Conservation (phyloP, 2,888 invertebrate species). For the Bimastos eiseni region DNA sequence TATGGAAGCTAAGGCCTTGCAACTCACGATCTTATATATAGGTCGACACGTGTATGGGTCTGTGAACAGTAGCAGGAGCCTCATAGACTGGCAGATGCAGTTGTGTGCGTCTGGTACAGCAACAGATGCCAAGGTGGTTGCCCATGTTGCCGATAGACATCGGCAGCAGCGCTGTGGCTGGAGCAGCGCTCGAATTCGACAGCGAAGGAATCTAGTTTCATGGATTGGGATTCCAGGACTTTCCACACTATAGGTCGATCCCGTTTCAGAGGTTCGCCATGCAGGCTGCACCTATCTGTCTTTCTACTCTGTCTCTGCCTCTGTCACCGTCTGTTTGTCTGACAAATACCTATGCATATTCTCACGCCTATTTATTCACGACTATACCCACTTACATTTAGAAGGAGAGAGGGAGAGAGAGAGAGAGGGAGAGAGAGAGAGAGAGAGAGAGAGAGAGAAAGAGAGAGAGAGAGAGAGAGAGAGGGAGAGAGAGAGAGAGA, state of each 20-base stretch:
- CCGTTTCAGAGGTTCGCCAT: no score
- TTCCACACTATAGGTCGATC: no score
- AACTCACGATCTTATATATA: neutral
- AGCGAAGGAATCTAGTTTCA: neutral
- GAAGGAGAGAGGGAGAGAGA: no score
- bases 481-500: neutral
- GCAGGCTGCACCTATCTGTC: no score
- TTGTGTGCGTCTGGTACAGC: neutral
- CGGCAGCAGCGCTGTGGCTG: neutral
- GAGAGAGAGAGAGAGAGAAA: no score
- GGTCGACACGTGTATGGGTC: neutral
- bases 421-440: neutral
- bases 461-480: no score
- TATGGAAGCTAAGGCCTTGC: neutral
- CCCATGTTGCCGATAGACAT: no score
- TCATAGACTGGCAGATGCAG: neutral
- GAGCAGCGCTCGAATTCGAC: neutral
- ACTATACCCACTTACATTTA: no score
- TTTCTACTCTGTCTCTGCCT: no score
- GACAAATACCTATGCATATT: no score
- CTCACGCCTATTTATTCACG: no score
- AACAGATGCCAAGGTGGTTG: neutral
- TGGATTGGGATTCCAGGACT: neutral
- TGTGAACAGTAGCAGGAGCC: neutral
- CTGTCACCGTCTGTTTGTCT: no score